Evolutionary conservation across 2,888 invertebrate genomes (phyloP).

Genomic region (Melinopterus prodromus): DNA sequence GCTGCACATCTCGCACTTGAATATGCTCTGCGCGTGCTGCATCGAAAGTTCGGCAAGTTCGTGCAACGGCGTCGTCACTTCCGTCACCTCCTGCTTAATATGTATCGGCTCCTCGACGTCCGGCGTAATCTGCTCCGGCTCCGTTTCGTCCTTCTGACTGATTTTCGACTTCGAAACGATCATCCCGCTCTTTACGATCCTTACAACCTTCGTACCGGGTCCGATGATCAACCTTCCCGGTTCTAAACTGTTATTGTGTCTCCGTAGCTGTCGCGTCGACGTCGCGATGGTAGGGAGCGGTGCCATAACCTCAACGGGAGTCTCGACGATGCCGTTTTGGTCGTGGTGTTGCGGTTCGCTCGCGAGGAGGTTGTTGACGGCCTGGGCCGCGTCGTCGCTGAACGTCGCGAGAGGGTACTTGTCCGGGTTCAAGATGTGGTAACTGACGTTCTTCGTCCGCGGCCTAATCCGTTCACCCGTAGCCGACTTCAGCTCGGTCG

Average conservation of each 20-base stretch:
- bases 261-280: conserved; percentile 25
- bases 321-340: conserved; percentile 45
- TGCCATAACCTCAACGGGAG: conserved; percentile 41
- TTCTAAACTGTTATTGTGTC: conserved; percentile 50
- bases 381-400: conserved; percentile 54
- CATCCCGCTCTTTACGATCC: conserved; percentile 59
- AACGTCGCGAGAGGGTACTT: conserved; percentile 66
- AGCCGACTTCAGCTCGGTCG: conserved; percentile 61
- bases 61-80: conserved; percentile 60
- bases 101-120: conserved; percentile 57
- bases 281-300: conserved; percentile 35
- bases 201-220: conserved; percentile 57
- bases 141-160: conserved; percentile 45
- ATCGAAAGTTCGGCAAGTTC: conserved; percentile 64
- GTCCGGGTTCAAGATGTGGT: conserved; percentile 65
- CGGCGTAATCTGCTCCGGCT: conserved; percentile 46
- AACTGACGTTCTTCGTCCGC: conserved; percentile 72
- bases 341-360: conserved; percentile 42
- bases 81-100: conserved; percentile 55
- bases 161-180: conserved; percentile 56
- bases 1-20: conserved; percentile 85
- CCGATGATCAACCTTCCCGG: conserved; percentile 57
- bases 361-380: conserved; percentile 49
- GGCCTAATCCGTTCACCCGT: conserved; percentile 65
- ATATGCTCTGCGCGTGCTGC: conserved; percentile 62